Conservation (phyloP, 37 sponge, comb jelly and placozoan species). For the Oopsacas minuta region DNA sequence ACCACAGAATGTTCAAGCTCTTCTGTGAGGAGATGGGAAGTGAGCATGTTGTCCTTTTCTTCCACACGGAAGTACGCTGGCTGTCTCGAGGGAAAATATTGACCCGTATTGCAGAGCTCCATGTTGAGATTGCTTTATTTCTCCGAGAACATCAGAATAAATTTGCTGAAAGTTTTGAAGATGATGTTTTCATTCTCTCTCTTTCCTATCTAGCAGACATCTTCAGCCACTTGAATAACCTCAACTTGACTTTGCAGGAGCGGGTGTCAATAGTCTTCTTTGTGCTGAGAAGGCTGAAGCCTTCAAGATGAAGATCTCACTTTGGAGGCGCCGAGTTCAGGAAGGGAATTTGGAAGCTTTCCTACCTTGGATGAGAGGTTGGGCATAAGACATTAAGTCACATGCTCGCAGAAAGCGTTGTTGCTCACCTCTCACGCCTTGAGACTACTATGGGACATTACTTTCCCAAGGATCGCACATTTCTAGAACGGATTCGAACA, state of each 20-base stretch:
- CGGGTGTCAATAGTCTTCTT: neutral
- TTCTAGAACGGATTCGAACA: no score
- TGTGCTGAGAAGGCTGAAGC: neutral
- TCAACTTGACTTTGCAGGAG: neutral
- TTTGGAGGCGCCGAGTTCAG: neutral
- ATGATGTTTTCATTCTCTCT: neutral
- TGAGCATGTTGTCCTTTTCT: neutral
- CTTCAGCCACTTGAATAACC: neutral
- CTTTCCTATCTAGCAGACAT: neutral
- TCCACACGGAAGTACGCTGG: neutral
- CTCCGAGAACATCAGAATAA: neutral
- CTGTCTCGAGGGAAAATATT: neutral
- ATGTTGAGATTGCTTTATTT: neutral
- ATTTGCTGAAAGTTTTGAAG: neutral
- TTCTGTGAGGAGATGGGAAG: neutral
- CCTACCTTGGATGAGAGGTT: neutral
- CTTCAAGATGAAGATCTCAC: neutral
- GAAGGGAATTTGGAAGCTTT: neutral
- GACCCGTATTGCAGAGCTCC: neutral
- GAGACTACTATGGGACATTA: no score
- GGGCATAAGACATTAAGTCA: no score
- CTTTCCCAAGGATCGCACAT: no score
- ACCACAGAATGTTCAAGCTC: neutral
- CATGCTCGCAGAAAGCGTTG: no score
- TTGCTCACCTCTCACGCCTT: no score